Evolutionary conservation across 2,888 invertebrate genomes (phyloP).

Genomic region (Xestoiulus laeticollis): DNA sequence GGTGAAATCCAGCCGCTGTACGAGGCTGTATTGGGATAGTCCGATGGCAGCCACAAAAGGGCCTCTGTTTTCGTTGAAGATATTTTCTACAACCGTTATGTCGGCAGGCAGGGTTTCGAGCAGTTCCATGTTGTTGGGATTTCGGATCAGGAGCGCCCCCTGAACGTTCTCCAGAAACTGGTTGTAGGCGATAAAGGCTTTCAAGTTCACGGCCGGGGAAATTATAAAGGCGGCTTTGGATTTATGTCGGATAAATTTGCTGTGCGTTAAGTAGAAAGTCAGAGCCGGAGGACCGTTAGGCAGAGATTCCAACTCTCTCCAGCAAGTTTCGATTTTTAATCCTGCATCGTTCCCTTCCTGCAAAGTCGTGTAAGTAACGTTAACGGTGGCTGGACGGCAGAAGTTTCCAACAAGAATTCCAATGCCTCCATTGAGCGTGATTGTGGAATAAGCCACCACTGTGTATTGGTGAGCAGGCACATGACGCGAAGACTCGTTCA

Average conservation of each 20-base stretch:
- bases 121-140: conserved; percentile 77
- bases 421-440: conserved; percentile 85
- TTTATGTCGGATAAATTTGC: conserved; percentile 78
- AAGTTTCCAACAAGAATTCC: conserved; percentile 94
- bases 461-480: conserved; percentile 84
- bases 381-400: conserved; percentile 79
- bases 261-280: conserved; percentile 83
- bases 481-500: conserved; percentile 87
- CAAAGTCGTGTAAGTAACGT: conserved; percentile 92
- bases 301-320: conserved; percentile 68
- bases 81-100: conserved; percentile 83
- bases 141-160: conserved; percentile 86
- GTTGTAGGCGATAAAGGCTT: conserved; percentile 85
- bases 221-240: conserved; percentile 76
- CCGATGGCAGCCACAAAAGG: conserved; percentile 88
- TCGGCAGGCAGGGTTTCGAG: conserved; percentile 78
- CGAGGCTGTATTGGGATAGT: conserved; percentile 84
- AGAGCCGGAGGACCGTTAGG: conserved; percentile 65
- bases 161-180: conserved; percentile 83
- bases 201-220: conserved; percentile 82
- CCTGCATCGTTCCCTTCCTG: conserved; percentile 81
- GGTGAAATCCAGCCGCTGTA: conserved; percentile 83
- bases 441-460: conserved; percentile 84
- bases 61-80: conserved; percentile 88
- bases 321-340: conserved; percentile 85